Conservation (phyloP, 2,888 invertebrate genomes). For the Hirudinaria manillensis region DNA sequence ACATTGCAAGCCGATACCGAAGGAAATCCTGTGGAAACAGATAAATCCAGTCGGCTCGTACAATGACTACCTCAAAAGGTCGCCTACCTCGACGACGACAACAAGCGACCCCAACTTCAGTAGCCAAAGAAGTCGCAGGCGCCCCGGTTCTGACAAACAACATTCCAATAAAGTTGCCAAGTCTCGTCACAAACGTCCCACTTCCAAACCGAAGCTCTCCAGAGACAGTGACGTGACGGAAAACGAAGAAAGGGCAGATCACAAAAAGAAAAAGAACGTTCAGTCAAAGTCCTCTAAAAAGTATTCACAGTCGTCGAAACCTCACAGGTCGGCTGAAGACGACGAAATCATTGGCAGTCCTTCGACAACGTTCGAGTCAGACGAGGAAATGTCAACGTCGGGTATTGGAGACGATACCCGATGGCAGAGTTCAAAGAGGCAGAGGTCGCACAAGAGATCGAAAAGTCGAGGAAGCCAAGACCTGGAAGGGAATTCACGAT, state of each 20-base stretch:
- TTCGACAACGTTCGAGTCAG: no score
- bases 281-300: no score
- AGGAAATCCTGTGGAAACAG: slow-evolving; percentile 11
- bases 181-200: slow-evolving; percentile 3
- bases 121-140: not conserved
- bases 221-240: no score
- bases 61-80: slow-evolving; percentile 12
- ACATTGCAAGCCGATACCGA: slow-evolving; percentile 21
- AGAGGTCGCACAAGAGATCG: not conserved
- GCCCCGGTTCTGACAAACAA: not conserved
- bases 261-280: no score
- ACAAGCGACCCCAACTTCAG: no score
- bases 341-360: no score
- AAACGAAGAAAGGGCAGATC: no score
- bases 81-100: no score
- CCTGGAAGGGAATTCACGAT: not conserved
- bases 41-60: slow-evolving; percentile 5
- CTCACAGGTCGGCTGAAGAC: no score
- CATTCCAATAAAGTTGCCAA: slow-evolving; percentile 5
- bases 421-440: not conserved
- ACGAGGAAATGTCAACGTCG: no score
- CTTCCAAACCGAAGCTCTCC: not conserved
- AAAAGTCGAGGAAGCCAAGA: not conserved
- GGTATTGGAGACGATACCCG: no score
- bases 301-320: no score